Evolutionary conservation across 2,888 invertebrate genomes (phyloP), one percentile per base, ranked within the genome.

Genomic region (Petrophora chlorosata): DNA sequence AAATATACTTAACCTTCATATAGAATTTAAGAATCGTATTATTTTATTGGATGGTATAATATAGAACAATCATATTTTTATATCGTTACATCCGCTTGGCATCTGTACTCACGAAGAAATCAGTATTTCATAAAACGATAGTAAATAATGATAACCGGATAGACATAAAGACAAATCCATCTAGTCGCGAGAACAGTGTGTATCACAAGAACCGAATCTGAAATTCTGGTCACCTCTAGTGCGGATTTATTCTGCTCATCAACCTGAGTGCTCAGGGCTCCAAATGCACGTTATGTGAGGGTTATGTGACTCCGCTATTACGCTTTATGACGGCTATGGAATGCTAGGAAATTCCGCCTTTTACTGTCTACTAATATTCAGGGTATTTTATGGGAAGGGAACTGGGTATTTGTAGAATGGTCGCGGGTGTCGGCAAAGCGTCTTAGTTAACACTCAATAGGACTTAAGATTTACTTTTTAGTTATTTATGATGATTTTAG

Each of bases 181-280:
- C 55, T 59, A 35, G 36, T n/a, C 41, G 56, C 23, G 30, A 32
- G 30, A 9, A n/a, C n/a, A n/a, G n/a, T n/a, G n/a, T n/a, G n/a
- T n/a, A n/a, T n/a, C n/a, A n/a, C n/a, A n/a, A n/a, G n/a, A n/a
- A n/a, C n/a, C 19, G 26, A 45, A 64, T 63, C 51, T 50, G 51
- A 46, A 52, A 61, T 65, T 67, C 58, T 59, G 65, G 63, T 60
- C 56, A 60, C 65, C 66, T 58, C 60, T n/a, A 45, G 52, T 45
- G 48, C 53, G 48, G 50, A 55, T 63, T 60, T 63, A 66, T 65
- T 59, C 61, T 65, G 49, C 71, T 82, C 82, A 83, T 83, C 82
- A 82, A 72, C 61, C 63, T 70, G 75, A 85, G 84, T 84, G 80
- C 70, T 70, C 56, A n/a, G 53, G 46, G 63, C 57, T 54, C 55